Percentiles rank a stretch among this genome's conserved stretches.
These are phyloP conservation scores for Sarcophaga rosellei DNA, from an alignment of 2,888 invertebrate genomes.

Conservation along the genomic window DNA sequence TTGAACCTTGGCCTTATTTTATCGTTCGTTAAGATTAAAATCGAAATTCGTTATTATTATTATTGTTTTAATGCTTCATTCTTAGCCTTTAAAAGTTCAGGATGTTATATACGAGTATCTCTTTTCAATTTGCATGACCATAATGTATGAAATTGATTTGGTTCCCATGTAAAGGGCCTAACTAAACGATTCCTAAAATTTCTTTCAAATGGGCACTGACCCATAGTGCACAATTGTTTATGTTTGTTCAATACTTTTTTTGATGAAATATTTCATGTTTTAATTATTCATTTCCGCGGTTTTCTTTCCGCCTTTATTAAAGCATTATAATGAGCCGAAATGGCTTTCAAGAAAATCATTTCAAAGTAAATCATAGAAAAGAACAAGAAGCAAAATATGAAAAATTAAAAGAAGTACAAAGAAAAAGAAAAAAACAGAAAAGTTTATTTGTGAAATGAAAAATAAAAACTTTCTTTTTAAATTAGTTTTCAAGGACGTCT, in stretches of 20 bases:
- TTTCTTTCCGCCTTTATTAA: not conserved
- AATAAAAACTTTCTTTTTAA: constrained; percentile 70
- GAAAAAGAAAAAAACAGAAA: constrained; percentile 54
- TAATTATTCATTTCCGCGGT: not conserved
- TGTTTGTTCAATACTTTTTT: not conserved
- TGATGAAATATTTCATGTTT: not conserved
- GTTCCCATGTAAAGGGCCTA: no score
- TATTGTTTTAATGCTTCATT: no score
- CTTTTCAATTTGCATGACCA: no score
- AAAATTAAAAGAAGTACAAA: constrained; percentile 33
- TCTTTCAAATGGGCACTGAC: no score
- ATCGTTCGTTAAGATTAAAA: no score
- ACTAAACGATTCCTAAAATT: no score
- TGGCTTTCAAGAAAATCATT: not conserved
- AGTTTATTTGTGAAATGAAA: constrained; percentile 57
- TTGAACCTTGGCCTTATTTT: no score
- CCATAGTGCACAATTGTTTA: not conserved
- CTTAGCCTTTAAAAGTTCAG: no score
- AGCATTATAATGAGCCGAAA: not conserved
- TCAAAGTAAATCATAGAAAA: no score
- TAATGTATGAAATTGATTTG: no score
- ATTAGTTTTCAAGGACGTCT: constrained; percentile 79
- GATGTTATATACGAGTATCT: no score
- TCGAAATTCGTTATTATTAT: no score
- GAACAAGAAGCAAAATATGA: not conserved